phyloP scores from a whole-genome alignment of 2,888 invertebrate species.

The Isotomurus palustris region DNA sequence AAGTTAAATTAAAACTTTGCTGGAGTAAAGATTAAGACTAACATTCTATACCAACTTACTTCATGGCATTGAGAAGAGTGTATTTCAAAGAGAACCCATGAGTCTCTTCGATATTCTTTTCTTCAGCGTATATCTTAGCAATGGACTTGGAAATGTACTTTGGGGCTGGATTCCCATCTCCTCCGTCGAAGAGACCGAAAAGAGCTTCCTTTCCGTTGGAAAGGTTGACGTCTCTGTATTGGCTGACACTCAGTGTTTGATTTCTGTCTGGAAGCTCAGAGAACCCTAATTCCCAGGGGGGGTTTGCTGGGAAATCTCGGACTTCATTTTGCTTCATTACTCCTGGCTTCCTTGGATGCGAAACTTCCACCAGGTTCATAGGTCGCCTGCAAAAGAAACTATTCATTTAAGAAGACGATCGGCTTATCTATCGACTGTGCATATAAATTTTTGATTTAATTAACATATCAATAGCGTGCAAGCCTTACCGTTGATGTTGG shows the following conservation, averaged over 20 bases:
- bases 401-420: not conserved
- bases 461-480: not conserved
- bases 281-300: conserved; percentile 76
- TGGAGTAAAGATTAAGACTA: too few relatives aligned
- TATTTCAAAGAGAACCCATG: conserved; percentile 78
- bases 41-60: conserved; percentile 49
- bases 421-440: too few relatives aligned
- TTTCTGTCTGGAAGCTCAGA: conserved; percentile 72
- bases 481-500: conserved; percentile 35
- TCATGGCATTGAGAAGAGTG: conserved; percentile 72
- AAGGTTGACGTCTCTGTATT: conserved; percentile 44
- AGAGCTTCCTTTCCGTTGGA: conserved; percentile 63
- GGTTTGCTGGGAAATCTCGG: conserved; percentile 43
- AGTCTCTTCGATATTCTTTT: conserved; percentile 74
- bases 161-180: conserved; percentile 53
- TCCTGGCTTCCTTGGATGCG: conserved; percentile 55
- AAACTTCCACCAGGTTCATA: conserved; percentile 77
- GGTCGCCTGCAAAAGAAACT: conserved; percentile 56
- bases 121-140: conserved; percentile 73
- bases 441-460: conserved; percentile 1
- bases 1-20: not conserved
- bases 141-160: conserved; percentile 63
- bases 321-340: conserved; percentile 30
- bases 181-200: conserved; percentile 71
- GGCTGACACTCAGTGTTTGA: conserved; percentile 39